These are phyloP conservation scores for Stomatorhinus ivindoensis DNA, from an alignment of 2,113 vertebrate genomes.

Conservation along the genomic window DNA sequence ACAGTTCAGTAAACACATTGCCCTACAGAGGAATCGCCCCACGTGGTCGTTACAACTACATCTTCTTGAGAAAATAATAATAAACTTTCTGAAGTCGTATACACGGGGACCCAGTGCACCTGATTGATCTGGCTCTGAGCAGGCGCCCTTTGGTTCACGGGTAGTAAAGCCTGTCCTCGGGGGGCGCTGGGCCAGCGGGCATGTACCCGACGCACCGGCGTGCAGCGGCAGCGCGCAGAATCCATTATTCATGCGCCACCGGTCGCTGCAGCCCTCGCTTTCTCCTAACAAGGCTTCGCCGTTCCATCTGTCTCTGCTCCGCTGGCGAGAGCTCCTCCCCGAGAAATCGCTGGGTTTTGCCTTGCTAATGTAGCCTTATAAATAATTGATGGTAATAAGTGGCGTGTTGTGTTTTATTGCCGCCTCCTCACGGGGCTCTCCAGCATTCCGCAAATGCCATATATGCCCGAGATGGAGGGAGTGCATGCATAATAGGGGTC, in stretches of 20 bases:
- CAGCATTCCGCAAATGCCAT: conserved; percentile 46
- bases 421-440: conserved; percentile 34
- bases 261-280: conserved; percentile 31
- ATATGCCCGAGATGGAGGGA: conserved; percentile 35
- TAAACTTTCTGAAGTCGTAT: not conserved
- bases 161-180: not conserved
- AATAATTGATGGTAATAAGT: conserved; percentile 58
- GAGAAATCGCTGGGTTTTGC: conserved; percentile 37
- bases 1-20: not conserved
- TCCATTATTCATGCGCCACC: conserved; percentile 43
- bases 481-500: conserved; percentile 36
- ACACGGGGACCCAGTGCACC: not conserved
- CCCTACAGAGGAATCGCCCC: not conserved
- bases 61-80: not conserved
- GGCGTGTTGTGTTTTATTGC: conserved; percentile 43
- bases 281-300: conserved; percentile 35
- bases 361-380: conserved; percentile 43
- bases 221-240: conserved; percentile 20
- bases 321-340: conserved; percentile 16
- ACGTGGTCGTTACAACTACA: not conserved
- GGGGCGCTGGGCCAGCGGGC: not conserved
- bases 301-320: conserved; percentile 27
- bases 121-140: not conserved
- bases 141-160: not conserved
- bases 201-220: not conserved